Conservation (phyloP, 2,113 vertebrate species). For the Eulemur macaco region DNA sequence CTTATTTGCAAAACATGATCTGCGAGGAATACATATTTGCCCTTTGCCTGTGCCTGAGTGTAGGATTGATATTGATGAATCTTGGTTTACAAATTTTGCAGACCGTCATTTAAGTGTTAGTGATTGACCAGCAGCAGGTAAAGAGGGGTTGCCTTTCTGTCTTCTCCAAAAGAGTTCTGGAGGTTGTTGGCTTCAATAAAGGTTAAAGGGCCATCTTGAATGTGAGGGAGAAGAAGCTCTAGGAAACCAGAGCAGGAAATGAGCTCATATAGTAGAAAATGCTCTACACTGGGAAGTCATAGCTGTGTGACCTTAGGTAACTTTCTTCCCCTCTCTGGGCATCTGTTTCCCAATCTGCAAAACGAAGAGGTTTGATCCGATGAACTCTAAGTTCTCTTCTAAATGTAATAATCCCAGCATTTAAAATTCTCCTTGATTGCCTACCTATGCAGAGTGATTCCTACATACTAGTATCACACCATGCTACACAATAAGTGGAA, state of each 20-base stretch:
- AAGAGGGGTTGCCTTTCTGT: background rate
- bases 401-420: background rate
- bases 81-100: background rate
- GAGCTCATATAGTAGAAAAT: background rate
- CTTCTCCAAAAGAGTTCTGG: background rate
- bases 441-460: no score
- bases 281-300: background rate
- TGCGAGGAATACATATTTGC: background rate
- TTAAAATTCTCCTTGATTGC: background rate
- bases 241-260: background rate
- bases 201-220: background rate
- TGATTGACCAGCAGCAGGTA: background rate
- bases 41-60: background rate
- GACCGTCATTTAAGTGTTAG: background rate
- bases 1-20: background rate
- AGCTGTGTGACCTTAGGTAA: background rate
- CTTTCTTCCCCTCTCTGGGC: background rate
- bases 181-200: background rate
- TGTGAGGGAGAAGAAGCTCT: background rate
- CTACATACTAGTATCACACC: background rate
- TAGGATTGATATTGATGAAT: background rate
- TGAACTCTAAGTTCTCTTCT: background rate
- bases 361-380: background rate
- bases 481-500: background rate
- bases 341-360: background rate